These are phyloP conservation scores for Cacatua alba DNA, from an alignment of 2,113 vertebrate genomes.

Conservation along the genomic window DNA sequence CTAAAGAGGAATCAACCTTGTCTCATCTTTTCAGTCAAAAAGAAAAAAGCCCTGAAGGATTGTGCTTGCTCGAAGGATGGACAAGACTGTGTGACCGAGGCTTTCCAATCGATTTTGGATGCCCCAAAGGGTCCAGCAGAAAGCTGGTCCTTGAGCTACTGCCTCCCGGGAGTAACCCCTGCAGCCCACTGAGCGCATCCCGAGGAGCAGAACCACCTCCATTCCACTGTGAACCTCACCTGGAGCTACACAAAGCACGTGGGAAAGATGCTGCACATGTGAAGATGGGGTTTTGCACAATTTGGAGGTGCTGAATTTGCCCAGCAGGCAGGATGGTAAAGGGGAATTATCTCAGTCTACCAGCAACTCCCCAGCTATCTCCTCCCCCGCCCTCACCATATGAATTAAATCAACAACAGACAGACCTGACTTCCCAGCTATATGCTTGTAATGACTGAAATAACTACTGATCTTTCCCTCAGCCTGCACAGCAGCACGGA, in stretches of 20 bases:
- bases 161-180: neutral
- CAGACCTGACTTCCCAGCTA: neutral
- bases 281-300: neutral
- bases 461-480: neutral
- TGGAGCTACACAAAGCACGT: neutral
- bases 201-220: neutral
- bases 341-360: neutral
- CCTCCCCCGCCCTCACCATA: neutral
- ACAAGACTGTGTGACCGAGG: neutral
- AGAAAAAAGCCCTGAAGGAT: neutral
- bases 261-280: accelerated
- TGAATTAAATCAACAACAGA: neutral
- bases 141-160: neutral
- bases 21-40: neutral
- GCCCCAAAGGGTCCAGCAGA: neutral
- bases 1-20: neutral
- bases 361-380: neutral
- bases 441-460: neutral
- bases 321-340: neutral
- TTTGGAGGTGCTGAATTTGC: neutral
- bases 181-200: accelerated
- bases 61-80: neutral
- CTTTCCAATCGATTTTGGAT: neutral
- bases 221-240: neutral
- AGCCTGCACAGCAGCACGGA: neutral